Percentiles rank a stretch among this genome's conserved stretches.
These are phyloP conservation scores for Peromyscus polionotus DNA, from an alignment of 2,113 vertebrate genomes.

Conservation along the genomic window DNA sequence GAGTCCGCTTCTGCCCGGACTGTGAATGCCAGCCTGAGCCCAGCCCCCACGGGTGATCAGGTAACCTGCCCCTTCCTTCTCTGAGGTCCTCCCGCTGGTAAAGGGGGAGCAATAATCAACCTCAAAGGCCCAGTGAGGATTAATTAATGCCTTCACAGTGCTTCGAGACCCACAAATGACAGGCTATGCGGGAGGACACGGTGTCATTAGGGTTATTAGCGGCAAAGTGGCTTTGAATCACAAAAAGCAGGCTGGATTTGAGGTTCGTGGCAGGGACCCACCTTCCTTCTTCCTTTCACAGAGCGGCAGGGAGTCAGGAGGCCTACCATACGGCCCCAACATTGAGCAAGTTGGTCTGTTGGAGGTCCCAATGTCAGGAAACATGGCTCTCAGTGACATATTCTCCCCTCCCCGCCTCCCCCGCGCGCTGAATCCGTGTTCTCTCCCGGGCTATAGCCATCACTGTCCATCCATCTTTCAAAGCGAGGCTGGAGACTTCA, in stretches of 20 bases:
- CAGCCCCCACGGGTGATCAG: background rate
- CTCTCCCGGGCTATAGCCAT: accelerated
- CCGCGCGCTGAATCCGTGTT: background rate
- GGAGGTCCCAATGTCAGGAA: background rate
- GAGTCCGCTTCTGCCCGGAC: background rate
- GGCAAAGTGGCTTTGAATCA: constrained; percentile 49
- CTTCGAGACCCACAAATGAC: constrained; percentile 67
- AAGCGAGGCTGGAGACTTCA: background rate
- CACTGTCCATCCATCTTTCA: background rate
- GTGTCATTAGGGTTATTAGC: constrained; percentile 68
- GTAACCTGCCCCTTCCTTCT: constrained; percentile 31
- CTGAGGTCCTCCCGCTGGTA: background rate
- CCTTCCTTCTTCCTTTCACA: background rate
- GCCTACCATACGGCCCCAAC: background rate
- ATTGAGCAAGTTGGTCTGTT: background rate
- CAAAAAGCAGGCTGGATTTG: constrained; percentile 21
- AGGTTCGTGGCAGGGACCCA: background rate
- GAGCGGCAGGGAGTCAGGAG: accelerated
- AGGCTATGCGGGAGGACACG: background rate
- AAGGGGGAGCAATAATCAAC: constrained; percentile 17
- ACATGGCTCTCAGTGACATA: background rate
- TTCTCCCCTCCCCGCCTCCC: too few relatives aligned
- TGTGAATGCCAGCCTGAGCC: background rate
- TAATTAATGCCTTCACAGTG: constrained; percentile 72
- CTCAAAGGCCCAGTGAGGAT: constrained; percentile 71